Percentiles rank a stretch among this genome's conserved stretches.
Evolutionary conservation across 2,113 vertebrate species (phyloP).

Genomic region (Plestiodon gilberti): DNA sequence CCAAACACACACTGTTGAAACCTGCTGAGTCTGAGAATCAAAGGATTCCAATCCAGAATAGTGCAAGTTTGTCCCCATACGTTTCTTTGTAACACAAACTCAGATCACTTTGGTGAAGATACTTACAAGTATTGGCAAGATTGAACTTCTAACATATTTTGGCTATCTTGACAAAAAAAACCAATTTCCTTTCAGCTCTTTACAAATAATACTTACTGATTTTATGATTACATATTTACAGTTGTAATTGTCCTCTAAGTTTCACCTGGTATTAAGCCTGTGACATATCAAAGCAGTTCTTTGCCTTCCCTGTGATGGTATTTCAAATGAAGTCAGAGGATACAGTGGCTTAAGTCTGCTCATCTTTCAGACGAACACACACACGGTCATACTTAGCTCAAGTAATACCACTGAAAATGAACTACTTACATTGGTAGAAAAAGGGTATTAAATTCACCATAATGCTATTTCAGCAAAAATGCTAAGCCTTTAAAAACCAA

Average conservation of each 20-base stretch:
- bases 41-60: conserved; percentile 67
- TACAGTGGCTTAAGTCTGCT: background rate
- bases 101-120: conserved; percentile 77
- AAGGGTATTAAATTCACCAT: background rate
- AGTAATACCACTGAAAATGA: background rate
- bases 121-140: conserved; percentile 76
- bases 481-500: background rate
- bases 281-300: conserved; percentile 2
- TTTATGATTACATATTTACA: conserved; percentile 49
- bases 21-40: conserved; percentile 65
- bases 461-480: background rate
- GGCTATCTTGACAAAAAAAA: conserved; percentile 72
- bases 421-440: background rate
- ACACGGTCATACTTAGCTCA: background rate
- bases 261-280: conserved; percentile 19
- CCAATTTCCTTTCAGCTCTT: conserved; percentile 68
- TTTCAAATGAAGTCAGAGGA: background rate
- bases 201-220: conserved; percentile 70
- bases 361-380: background rate
- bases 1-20: conserved; percentile 72
- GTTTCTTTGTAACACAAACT: conserved; percentile 61
- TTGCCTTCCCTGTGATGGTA: background rate
- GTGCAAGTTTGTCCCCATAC: conserved; percentile 66
- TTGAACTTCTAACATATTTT: conserved; percentile 68
- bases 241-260: conserved; percentile 33